Evolutionary conservation across 1,140 invertebrate species (phyloP).

Genomic region (Brachionus paranguensis): DNA sequence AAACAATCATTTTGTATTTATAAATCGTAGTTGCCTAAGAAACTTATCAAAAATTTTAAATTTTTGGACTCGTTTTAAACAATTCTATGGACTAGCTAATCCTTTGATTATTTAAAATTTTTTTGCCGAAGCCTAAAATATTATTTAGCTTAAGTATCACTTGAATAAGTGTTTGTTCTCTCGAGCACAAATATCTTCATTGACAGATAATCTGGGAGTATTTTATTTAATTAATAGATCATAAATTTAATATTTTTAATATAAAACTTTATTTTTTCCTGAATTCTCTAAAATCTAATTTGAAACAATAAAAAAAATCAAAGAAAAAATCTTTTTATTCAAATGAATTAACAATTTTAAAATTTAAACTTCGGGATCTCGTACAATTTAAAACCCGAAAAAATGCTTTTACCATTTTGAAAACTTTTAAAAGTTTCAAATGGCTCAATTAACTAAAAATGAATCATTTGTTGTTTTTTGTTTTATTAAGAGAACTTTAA

Average conservation of each 20-base stretch:
- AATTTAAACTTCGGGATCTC: no score
- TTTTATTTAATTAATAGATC: neutral
- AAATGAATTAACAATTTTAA: no score
- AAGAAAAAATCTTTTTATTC: no score
- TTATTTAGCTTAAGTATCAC: neutral
- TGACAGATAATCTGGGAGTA: neutral
- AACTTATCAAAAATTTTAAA: neutral
- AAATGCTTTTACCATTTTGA: no score
- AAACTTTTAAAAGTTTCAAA: no score
- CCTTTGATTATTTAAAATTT: neutral
- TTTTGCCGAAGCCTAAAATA: neutral
- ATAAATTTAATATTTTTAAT: neutral
- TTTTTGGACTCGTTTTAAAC: neutral
- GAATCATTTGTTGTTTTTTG: no score
- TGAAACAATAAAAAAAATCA: no score
- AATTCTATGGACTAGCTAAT: neutral
- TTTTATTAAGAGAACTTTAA: neutral
- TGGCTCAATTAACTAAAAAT: no score
- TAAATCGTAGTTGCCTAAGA: neutral
- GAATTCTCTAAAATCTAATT: no score
- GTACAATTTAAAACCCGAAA: no score
- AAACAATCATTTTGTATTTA: neutral
- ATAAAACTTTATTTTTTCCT: no score
- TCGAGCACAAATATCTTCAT: neutral
- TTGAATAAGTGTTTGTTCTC: neutral